Evolutionary conservation across 2,888 invertebrate genomes (phyloP), one percentile per base, ranked within the genome.

Genomic region (Rhingia rostrata): DNA sequence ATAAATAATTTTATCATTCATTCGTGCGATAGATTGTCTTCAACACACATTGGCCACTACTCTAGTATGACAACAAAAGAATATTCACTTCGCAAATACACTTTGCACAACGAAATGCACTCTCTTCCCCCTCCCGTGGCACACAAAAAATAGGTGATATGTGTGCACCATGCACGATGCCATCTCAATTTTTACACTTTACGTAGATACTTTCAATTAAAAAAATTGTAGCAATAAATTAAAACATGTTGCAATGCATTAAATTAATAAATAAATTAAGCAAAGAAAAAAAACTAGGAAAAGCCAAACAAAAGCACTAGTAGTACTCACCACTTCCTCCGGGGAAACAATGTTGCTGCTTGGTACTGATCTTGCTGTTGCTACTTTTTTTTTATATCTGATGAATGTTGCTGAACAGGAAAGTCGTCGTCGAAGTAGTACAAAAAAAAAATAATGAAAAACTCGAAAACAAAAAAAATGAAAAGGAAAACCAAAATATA

Each of bases 261-360:
- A 49, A 49, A 49, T 47, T 22, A 49, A 5, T 6, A 22, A 49
- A 49, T 3, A 49, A 49, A 49, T 32, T 49, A 30, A 22, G 22
- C 22, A 22, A 32, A 32, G 10, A 66, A 74, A 70, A 61, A 54
- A 60, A 73, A 61, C 56, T 35, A 60, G 54, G 54, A 35, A 45
- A 22, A 47, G 39, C 37, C 60, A 56, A 63, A 61, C 56, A 54
- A 43, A 45, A 66, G 56, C n/a, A 54, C 5, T 10, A 66, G 47
- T 75, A 84, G 47, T 75, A 84, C 84, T 84, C 61, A 84, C 84
- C 84, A 74, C 79, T 54, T 79, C 69, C 56, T 30, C 49, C 30
- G 74, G 63, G 70, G 61, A 80, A 74, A 78, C 73, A 84, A 84
- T 84, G 84, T 84, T 84, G 80, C 84, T 84, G 80, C 80, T 77